Evolutionary conservation across 2,797 vertebrate species (phyloP).

Genomic region (Pantherophis vulpinus): DNA sequence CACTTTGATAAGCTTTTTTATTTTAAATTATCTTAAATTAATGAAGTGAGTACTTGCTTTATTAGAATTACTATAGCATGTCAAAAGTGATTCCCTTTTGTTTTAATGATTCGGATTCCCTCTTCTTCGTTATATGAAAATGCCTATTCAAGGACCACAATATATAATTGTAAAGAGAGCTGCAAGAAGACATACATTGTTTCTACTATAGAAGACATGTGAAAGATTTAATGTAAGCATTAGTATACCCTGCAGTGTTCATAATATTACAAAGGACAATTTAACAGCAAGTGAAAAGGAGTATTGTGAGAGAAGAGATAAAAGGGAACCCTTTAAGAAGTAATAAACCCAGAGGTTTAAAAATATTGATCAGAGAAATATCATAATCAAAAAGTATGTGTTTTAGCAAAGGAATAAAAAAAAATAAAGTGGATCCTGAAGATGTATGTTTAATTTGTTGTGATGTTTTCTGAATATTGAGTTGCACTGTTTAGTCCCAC

Average conservation of each 20-base stretch:
- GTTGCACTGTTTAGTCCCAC: constrained; percentile 60
- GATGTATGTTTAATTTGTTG: constrained; percentile 65
- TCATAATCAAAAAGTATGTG: constrained; percentile 76
- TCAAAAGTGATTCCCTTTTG: constrained; percentile 27
- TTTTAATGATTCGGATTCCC: constrained; percentile 59
- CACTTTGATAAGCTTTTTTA: not conserved
- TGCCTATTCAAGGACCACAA: constrained; percentile 62
- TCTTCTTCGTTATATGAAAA: constrained; percentile 63
- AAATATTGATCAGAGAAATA: constrained; percentile 79
- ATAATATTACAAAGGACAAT: constrained; percentile 74
- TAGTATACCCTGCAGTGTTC: constrained; percentile 70
- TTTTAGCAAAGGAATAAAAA: constrained; percentile 69
- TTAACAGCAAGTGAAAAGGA: constrained; percentile 55
- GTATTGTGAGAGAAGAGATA: constrained; percentile 20
- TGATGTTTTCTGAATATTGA: constrained; percentile 73
- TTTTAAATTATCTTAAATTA: not conserved
- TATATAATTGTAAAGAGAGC: constrained; percentile 59
- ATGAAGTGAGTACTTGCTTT: not conserved
- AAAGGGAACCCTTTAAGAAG: constrained; percentile 68
- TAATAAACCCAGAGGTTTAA: constrained; percentile 77
- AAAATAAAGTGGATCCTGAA: constrained; percentile 63
- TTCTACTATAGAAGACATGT: constrained; percentile 66
- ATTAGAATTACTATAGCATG: not conserved
- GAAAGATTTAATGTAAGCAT: constrained; percentile 76
- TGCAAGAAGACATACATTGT: constrained; percentile 66